Conservation (phyloP, 2,888 invertebrate species). For the Hirtodrosophila cameraria region DNA sequence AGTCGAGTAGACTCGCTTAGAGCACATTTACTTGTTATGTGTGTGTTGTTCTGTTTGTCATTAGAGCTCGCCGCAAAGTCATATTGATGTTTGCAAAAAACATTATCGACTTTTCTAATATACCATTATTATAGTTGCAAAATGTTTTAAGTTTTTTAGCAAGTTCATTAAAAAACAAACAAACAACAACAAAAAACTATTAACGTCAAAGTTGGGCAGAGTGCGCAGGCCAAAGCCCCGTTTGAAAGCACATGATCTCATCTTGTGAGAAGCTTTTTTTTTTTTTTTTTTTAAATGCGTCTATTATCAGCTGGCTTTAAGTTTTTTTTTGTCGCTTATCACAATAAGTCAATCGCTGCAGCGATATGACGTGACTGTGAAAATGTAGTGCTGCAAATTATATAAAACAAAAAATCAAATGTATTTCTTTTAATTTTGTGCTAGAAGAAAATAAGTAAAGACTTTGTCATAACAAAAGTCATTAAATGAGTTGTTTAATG, state of each 20-base stretch:
- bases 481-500: constrained; percentile 43
- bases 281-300: constrained; percentile 4
- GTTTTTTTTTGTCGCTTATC: constrained; percentile 18
- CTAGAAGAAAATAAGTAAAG: constrained; percentile 5
- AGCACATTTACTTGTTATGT: background rate
- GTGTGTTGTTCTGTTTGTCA: no score
- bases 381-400: constrained; percentile 2
- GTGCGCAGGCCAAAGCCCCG: background rate
- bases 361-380: constrained; percentile 13
- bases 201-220: constrained; percentile 9
- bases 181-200: constrained; percentile 40
- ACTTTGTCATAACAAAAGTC: constrained; percentile 16
- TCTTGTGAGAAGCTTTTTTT: constrained; percentile 26
- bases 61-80: constrained; percentile 17
- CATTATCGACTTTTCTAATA: constrained; percentile 33
- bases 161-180: constrained; percentile 40
- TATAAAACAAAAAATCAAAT: no score
- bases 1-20: no score
- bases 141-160: constrained; percentile 37
- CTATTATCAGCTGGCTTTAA: constrained; percentile 10
- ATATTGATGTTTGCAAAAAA: constrained; percentile 52
- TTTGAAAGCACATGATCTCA: constrained; percentile 64
- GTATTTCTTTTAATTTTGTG: background rate
- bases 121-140: background rate
- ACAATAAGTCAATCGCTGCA: background rate